Conservation (phyloP, 1,140 invertebrate genomes). For the Heliothis subflexa region DNA sequence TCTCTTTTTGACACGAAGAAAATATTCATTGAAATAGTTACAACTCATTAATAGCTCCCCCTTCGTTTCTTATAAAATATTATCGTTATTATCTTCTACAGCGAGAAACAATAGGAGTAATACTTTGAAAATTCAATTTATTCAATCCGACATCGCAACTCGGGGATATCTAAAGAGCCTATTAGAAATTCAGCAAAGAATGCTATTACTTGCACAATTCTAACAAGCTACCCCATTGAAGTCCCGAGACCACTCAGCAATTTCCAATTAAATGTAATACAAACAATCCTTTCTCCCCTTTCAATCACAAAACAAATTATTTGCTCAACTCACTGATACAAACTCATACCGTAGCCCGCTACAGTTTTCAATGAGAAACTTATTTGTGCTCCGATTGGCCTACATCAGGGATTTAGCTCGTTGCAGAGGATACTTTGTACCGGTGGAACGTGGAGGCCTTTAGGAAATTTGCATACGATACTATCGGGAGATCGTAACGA, state of each 20-base stretch:
- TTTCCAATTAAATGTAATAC: conserved; percentile 3
- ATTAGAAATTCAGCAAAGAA: conserved; percentile 1
- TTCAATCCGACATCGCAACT: too few relatives aligned
- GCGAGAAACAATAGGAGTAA: too few relatives aligned
- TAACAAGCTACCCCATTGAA: background rate
- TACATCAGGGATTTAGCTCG: conserved; percentile 65
- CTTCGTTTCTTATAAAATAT: too few relatives aligned
- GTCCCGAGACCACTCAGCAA: conserved; percentile 1
- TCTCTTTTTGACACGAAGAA: too few relatives aligned
- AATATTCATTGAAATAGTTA: too few relatives aligned
- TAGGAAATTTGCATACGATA: conserved; percentile 74
- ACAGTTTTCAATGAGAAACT: conserved; percentile 33
- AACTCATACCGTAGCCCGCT: background rate
- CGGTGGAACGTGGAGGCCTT: conserved; percentile 60
- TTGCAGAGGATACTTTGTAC: conserved; percentile 60
- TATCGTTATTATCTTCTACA: too few relatives aligned
- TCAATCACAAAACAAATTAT: background rate
- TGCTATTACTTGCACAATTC: background rate
- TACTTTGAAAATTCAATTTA: too few relatives aligned
- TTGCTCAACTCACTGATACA: background rate
- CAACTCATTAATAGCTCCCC: too few relatives aligned
- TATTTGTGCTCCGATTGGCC: conserved; percentile 52
- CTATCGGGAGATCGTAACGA: conserved; percentile 59
- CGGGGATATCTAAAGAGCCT: background rate
- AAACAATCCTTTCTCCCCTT: conserved; percentile 1